Evolutionary conservation across 2,113 vertebrate species (phyloP), one percentile per base, ranked within the genome.

Genomic region (Sphyrna mokarran): DNA sequence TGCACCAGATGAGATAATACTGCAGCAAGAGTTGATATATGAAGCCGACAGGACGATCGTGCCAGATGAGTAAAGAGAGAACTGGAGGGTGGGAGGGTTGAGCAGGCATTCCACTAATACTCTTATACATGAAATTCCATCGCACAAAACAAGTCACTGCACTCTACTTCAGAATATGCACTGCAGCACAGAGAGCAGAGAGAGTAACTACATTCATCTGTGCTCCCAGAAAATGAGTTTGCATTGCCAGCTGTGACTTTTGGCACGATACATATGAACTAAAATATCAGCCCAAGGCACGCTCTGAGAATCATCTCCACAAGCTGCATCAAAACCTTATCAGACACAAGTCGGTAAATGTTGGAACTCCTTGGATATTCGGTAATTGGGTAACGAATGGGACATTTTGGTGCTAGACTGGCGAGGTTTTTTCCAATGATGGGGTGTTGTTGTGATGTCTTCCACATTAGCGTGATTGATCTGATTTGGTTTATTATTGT

Each of bases 281-380:
- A 68, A 93, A 93, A 93, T 93, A 93, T 93, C 89, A 93, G 89
- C 89, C 89, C 61, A 93, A 93, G 61, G 89, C 61, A 68, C 11
- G 29, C 14, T 93, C 89, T 68, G 66, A 37, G 89, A 61, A 93
- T 66, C n/a, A 93, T 93, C 61, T 22, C 89, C 61, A 93, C 89
- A 63, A 91, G 89, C 66, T 93, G 37, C 61, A 91, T 63, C 33
- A 61, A 91, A 63, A 29, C 33, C 89, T 20, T 29, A 58, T 58
- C 87, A 58, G 33, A 90, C 26, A 37, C 61, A 61, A 66, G 61
- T 20, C 61, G 20, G 5, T 68, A 93, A 93, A 66, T 68, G 89
- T 68, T 37, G 37, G n/a, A 68, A 40, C 16, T 93, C 89, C 61
- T 66, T 9, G 61, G 58, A 3, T n/a, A 66, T 91, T 40, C 58